Evolutionary conservation across 2,797 vertebrate genomes (phyloP).

Genomic region (Premnoplex brunnescens): DNA sequence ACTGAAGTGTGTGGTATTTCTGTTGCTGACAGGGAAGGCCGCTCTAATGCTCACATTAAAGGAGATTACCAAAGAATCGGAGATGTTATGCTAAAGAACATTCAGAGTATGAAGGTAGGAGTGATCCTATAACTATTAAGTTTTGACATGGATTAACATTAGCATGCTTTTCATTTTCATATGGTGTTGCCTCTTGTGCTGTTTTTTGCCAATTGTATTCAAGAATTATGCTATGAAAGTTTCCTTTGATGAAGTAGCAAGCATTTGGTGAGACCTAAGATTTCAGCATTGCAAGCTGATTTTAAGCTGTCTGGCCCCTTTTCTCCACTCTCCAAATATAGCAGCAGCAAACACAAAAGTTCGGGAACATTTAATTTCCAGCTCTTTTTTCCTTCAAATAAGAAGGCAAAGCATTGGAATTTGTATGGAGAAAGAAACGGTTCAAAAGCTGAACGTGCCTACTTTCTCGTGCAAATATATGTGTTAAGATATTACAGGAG

Average conservation of each 20-base stretch:
- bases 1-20: conserved; percentile 45
- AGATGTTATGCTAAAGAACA: conserved; percentile 93
- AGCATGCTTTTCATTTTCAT: neutral
- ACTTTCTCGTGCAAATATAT: neutral
- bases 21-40: conserved; percentile 87
- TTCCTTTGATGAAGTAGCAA: neutral
- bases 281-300: neutral
- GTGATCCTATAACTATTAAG: neutral
- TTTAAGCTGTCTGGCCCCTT: neutral
- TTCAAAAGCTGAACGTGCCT: neutral
- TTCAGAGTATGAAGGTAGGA: conserved; percentile 91
- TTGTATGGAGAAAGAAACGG: neutral
- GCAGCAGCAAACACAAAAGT: neutral
- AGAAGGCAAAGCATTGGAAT: neutral
- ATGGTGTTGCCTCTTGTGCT: neutral
- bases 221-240: neutral
- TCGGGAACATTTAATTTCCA: neutral
- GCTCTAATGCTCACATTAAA: conserved; percentile 92
- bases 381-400: neutral
- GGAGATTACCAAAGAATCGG: conserved; percentile 95
- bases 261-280: neutral
- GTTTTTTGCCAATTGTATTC: neutral
- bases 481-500: neutral
- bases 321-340: neutral
- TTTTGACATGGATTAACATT: neutral